Evolutionary conservation across 2,888 invertebrate genomes (phyloP), one percentile per base, ranked within the genome.

Genomic region (Troides oblongomaculatus): DNA sequence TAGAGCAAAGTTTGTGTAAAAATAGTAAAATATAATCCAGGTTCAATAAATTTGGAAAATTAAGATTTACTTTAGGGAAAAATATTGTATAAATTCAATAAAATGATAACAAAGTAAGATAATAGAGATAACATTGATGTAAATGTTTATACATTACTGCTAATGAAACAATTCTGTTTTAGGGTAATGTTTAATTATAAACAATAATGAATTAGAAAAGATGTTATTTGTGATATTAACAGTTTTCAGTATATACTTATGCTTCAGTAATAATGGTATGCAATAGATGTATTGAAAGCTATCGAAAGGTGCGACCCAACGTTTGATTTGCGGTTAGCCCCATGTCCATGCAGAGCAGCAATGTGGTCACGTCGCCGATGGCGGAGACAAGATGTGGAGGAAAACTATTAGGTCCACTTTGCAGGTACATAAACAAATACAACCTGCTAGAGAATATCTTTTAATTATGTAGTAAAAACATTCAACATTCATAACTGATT

Each of bases 321-420:
- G 81, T 84, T 84, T 79, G 84, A 85, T 84, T 84, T 84, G 86
- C 78, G 87, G 84, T 71, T 61, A 74, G 73, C 79, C 79, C 79
- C 81, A 78, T 76, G 71, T 73, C 70, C 72, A 76, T 73, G 66
- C 72, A 36, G 66, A 71, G 73, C 70, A 68, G 68, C 23, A 63
- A 60, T 78, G 77, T 73, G 75, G 75, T 74, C 76, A 75, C 74
- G 74, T 73, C 73, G 72, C 72, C 71, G 65, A 61, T 65, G 68
- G 60, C 62, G 39, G 7, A 23, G 18, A 62, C 62, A 68, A 58
- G 43, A 60, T 58, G 39, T 14, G 60, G 4, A 53, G 53, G 53
- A 53, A 53, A 53, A 53, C 53, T 53, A n/a, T n/a, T 18, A 53
- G 5, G n/a, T 53, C 8, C 53, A 18, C 53, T n/a, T n/a, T n/a